Evolutionary conservation across 1,140 invertebrate species (phyloP).

Genomic region (Odontomachus brunneus): DNA sequence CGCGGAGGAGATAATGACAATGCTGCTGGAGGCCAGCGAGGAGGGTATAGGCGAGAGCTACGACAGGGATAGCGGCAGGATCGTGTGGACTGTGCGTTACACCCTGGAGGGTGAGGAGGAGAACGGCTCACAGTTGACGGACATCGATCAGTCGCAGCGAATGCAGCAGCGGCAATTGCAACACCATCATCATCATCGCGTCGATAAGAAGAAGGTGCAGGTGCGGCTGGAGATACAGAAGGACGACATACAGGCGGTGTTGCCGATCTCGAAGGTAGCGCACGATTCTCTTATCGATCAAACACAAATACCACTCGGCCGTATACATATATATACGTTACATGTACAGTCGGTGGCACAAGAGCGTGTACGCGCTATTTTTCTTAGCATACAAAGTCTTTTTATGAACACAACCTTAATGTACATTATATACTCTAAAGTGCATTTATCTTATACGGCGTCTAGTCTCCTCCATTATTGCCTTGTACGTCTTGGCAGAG

Average conservation of each 20-base stretch:
- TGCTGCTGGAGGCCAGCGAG: constrained; percentile 95
- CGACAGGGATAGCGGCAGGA: constrained; percentile 90
- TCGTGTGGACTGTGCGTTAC: constrained; percentile 93
- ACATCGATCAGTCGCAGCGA: constrained; percentile 83
- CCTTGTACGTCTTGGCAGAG: too few species aligned
- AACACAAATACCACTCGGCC: background rate
- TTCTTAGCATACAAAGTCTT: too few species aligned
- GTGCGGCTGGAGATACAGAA: constrained; percentile 95
- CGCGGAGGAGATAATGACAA: constrained; percentile 94
- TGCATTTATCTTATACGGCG: too few species aligned
- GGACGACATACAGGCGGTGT: constrained; percentile 96
- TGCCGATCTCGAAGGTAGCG: constrained; percentile 96
- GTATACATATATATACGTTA: too few species aligned
- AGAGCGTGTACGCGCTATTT: too few species aligned
- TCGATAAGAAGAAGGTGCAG: constrained; percentile 90
- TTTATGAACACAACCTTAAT: too few species aligned
- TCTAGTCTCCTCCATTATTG: too few species aligned
- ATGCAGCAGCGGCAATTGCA: constrained; percentile 86
- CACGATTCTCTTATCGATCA: constrained; percentile 20
- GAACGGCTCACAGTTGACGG: constrained; percentile 81
- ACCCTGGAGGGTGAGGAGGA: constrained; percentile 88
- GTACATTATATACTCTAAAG: too few species aligned
- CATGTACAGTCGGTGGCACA: too few species aligned
- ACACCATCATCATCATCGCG: constrained; percentile 84
- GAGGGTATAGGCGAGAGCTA: constrained; percentile 89